Evolutionary conservation across 2,888 invertebrate species (phyloP), one percentile per base, ranked within the genome.

Genomic region (Epirrita christyi): DNA sequence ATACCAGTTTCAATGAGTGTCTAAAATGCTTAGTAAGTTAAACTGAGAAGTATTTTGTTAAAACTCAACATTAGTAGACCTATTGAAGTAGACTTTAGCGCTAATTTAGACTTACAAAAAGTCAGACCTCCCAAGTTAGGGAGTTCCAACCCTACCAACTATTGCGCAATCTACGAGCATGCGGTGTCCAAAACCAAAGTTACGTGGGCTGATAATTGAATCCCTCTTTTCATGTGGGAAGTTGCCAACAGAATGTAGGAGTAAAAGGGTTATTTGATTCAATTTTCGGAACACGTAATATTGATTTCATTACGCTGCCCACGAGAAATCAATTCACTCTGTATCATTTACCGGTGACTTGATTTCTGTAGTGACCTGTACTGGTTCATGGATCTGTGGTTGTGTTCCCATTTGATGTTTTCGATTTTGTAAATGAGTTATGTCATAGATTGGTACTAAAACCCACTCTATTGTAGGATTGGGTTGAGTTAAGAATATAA

Each of bases 211-310:
- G 45, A 44, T 58, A 53, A 58, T 58, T 58, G 53, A 53, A 53
- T 53, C 48, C n/a, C 47, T 54, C 53, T 58, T 45, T 55, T 49
- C 58, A 45, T 53, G 53, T 58, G 49, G 53, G 58, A 53, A 45
- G 49, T 49, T 53, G 44, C 44, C 53, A 58, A 51, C 48, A 27
- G 32, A 43, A 51, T 52, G 58, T 47, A 53, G 44, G 54, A 54
- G 47, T 54, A 15, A 36, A 53, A 49, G 41, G 45, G 49, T 45
- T 36, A 53, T 58, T 58, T 58, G 36, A 53, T 53, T 8, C 14
- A 52, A 48, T 44, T 52, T 57, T 57, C 43, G 43, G 44, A 53
- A 53, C 52, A 48, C 47, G 42, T 48, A 58, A 53, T 45, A 49
- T 49, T 45, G 49, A 48, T 57, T 57, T 48, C 34, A 57, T 57